phyloP scores from a whole-genome alignment of 2,797 vertebrate species.

The Falco columbarius region DNA sequence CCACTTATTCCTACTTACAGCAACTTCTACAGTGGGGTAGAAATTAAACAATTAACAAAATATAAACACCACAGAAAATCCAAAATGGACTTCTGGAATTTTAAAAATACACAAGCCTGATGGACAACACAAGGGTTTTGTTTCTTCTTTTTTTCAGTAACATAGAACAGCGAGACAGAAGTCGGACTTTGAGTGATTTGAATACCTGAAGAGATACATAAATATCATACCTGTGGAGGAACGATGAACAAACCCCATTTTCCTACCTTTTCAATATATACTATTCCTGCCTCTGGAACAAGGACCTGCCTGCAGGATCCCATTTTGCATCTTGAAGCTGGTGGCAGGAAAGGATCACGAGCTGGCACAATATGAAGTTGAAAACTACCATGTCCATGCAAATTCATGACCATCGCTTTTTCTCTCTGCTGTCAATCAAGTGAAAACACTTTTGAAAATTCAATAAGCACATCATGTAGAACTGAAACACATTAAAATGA shows the following conservation, averaged over 20 bases:
- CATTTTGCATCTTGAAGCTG: background rate
- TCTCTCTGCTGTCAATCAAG: background rate
- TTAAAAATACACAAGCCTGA: background rate
- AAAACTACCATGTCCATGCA: background rate
- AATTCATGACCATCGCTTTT: background rate
- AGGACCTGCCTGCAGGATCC: slow-evolving; percentile 52
- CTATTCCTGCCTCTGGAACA: background rate
- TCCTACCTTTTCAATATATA: background rate
- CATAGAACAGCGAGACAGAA: slow-evolving; percentile 3
- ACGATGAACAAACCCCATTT: background rate
- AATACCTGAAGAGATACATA: slow-evolving; percentile 32
- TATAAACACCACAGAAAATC: background rate
- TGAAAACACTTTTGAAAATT: background rate
- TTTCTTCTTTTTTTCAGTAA: background rate
- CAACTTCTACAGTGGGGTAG: slow-evolving; percentile 7
- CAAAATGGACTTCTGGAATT: background rate
- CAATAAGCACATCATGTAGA: background rate
- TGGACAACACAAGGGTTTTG: background rate
- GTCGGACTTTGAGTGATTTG: background rate
- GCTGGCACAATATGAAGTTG: background rate
- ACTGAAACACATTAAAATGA: background rate
- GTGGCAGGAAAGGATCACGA: background rate
- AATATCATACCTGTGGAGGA: background rate
- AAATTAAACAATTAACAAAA: slow-evolving; percentile 14
- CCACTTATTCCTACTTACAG: slow-evolving; percentile 33